A percentile compares a stretch with the other conserved stretches of the same genome.
Evolutionary conservation across 2,888 invertebrate genomes (phyloP).

Genomic region (Drosophila mimica): DNA sequence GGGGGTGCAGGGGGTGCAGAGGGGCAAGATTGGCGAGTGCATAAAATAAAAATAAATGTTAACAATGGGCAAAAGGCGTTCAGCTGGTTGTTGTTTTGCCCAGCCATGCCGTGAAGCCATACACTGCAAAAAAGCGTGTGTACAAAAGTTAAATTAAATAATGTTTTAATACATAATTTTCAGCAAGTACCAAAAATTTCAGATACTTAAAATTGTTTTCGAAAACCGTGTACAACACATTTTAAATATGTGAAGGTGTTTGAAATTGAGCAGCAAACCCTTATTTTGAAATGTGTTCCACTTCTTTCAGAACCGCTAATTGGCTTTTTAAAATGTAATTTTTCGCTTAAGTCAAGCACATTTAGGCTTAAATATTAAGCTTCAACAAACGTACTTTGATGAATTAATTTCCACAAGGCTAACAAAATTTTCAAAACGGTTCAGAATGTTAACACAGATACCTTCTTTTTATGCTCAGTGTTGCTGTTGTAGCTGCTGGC

Average conservation of each 20-base stretch:
- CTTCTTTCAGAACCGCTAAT: background rate
- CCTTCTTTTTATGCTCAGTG: constrained; percentile 3
- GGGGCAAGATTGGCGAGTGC: constrained; percentile 60
- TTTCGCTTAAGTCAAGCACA: background rate
- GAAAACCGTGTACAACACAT: background rate
- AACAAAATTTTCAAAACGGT: background rate
- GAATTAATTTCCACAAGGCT: background rate
- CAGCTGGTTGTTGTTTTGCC: constrained; percentile 43
- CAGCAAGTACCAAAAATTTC: background rate
- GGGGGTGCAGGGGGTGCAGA: background rate
- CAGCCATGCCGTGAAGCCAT: constrained; percentile 14
- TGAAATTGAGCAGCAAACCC: background rate
- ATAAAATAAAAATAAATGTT: constrained; percentile 81
- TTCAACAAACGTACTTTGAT: background rate
- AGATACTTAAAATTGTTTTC: background rate
- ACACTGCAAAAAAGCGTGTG: background rate
- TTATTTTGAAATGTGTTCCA: background rate
- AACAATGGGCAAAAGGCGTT: constrained; percentile 80
- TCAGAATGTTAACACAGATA: background rate
- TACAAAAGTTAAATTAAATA: background rate
- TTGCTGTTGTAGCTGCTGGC: constrained; percentile 35
- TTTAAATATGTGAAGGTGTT: background rate
- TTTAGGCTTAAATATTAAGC: background rate
- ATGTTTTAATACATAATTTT: background rate
- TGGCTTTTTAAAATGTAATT: background rate